These are phyloP conservation scores for Pachyramphus minor DNA, from an alignment of 2,113 vertebrate species.

Conservation along the genomic window DNA sequence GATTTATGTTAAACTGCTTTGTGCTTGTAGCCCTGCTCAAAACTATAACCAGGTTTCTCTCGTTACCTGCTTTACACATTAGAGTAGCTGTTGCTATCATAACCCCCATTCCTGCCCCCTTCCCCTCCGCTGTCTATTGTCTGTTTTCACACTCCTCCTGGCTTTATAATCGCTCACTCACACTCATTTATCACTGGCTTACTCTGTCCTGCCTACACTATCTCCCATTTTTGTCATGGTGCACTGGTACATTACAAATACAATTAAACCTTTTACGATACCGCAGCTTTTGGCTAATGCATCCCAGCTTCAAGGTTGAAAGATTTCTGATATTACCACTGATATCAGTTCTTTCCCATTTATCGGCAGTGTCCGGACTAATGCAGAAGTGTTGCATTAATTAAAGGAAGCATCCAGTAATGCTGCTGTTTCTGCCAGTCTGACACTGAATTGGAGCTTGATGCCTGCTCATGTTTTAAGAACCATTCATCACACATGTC, in stretches of 20 bases:
- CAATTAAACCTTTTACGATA: constrained; percentile 82
- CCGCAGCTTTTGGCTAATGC: constrained; percentile 75
- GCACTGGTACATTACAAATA: constrained; percentile 85
- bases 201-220: constrained; percentile 69
- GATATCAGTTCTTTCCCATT: constrained; percentile 79
- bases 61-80: constrained; percentile 30
- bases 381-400: constrained; percentile 82
- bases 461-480: constrained; percentile 90
- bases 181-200: constrained; percentile 80
- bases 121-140: constrained; percentile 72
- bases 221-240: constrained; percentile 82
- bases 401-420: constrained; percentile 90
- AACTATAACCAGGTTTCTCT: constrained; percentile 41
- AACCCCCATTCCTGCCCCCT: constrained; percentile 3
- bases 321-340: constrained; percentile 82
- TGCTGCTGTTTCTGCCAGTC: constrained; percentile 78
- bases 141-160: constrained; percentile 68
- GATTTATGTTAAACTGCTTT: constrained; percentile 52
- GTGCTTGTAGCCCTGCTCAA: background rate
- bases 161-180: constrained; percentile 73
- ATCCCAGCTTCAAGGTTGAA: constrained; percentile 81
- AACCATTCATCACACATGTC: constrained; percentile 97
- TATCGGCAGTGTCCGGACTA: constrained; percentile 79
- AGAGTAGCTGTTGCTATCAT: constrained; percentile 52
- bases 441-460: constrained; percentile 89